These are phyloP conservation scores for Poeciliopsis occidentalis DNA, from an alignment of 2,113 vertebrate genomes.

Conservation along the genomic window DNA sequence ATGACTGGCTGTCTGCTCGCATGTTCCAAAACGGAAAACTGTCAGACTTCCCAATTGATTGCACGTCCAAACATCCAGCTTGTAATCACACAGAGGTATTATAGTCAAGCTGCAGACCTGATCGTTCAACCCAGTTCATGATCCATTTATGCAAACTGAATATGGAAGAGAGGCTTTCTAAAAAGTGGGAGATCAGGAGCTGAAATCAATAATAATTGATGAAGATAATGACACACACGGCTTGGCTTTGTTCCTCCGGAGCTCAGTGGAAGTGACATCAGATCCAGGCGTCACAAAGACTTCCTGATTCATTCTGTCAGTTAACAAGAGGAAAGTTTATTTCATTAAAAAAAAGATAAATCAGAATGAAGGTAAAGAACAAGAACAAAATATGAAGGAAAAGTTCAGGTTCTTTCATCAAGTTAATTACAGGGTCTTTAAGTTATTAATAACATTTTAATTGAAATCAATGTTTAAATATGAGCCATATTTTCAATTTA, in stretches of 20 bases:
- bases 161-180: conserved; percentile 40
- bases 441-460: too few relatives aligned
- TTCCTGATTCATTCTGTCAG: conserved; percentile 37
- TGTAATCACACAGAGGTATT: conserved; percentile 63
- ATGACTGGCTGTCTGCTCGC: conserved; percentile 65
- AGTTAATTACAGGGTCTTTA: too few relatives aligned
- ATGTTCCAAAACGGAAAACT: conserved; percentile 64
- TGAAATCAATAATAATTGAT: conserved; percentile 35
- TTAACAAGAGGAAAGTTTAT: background rate
- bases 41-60: conserved; percentile 77
- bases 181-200: conserved; percentile 34
- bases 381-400: too few relatives aligned
- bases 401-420: too few relatives aligned
- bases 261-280: conserved; percentile 7
- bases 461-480: too few relatives aligned
- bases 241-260: conserved; percentile 31
- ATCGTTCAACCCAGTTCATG: conserved; percentile 63
- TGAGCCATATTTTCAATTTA: too few relatives aligned
- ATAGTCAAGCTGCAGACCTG: conserved; percentile 54
- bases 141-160: conserved; percentile 49
- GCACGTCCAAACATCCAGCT: conserved; percentile 52
- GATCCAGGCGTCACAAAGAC: conserved; percentile 18
- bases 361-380: too few relatives aligned
- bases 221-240: conserved; percentile 32
- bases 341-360: too few relatives aligned